Percentiles rank a stretch among this genome's conserved stretches.
phyloP scores from a whole-genome alignment of 2,797 vertebrate genomes.

The Chiroxiphia lanceolata region DNA sequence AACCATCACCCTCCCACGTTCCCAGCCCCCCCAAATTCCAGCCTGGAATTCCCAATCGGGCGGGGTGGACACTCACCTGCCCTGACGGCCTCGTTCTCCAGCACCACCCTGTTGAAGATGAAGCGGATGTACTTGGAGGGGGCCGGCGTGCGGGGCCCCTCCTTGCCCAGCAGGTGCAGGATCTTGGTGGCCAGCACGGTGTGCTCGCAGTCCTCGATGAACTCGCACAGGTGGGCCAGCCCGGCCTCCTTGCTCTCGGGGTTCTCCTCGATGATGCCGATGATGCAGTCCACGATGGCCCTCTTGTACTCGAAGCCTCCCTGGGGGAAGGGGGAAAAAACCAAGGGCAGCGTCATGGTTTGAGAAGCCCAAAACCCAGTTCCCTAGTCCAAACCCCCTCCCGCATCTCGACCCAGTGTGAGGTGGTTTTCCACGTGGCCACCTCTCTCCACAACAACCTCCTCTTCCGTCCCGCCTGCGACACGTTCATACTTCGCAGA shows the following conservation, averaged over 20 bases:
- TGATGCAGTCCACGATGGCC: constrained; percentile 97
- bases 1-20: no score
- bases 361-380: no score
- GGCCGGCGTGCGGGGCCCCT: constrained; percentile 89
- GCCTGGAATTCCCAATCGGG: no score
- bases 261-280: constrained; percentile 96
- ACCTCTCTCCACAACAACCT: no score
- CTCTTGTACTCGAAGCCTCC: constrained; percentile 99
- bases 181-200: constrained; percentile 97
- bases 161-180: constrained; percentile 93
- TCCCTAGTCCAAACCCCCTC: no score
- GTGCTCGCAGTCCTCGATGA: constrained; percentile 98
- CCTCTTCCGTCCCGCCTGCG: no score
- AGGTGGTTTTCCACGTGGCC: no score
- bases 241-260: constrained; percentile 95
- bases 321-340: constrained; percentile 70
- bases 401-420: no score
- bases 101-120: constrained; percentile 96
- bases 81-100: constrained; percentile 95
- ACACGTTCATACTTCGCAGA: no score
- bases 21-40: no score
- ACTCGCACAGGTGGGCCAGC: constrained; percentile 97
- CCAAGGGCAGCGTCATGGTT: no score
- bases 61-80: constrained; percentile 78
- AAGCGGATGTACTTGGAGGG: constrained; percentile 99